These are phyloP conservation scores for Corbicula japonica DNA, from an alignment of 2,888 invertebrate genomes.

Conservation along the genomic window DNA sequence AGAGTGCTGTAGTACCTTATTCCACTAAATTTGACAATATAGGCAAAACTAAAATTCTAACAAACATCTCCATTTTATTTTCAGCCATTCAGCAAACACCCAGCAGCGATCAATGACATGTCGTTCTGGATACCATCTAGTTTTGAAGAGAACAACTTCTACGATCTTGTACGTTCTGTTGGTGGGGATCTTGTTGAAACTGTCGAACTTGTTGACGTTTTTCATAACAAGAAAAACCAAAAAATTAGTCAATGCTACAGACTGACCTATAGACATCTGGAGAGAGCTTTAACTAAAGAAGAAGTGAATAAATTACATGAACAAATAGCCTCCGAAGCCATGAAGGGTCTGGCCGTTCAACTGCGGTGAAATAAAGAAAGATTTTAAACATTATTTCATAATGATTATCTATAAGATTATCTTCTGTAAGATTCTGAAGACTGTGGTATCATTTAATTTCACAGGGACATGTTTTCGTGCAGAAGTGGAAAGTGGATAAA, in stretches of 20 bases:
- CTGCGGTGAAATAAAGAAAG: no score
- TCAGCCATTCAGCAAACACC: constrained; percentile 93
- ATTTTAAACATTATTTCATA: no score
- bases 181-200: constrained; percentile 98
- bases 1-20: no score
- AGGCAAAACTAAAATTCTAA: no score
- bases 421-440: no score
- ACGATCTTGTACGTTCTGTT: constrained; percentile 95
- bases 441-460: no score
- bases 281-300: constrained; percentile 93
- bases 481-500: no score
- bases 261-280: constrained; percentile 97
- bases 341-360: constrained; percentile 87
- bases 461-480: no score
- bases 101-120: constrained; percentile 95
- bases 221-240: constrained; percentile 93
- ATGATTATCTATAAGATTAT: no score
- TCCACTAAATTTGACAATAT: no score
- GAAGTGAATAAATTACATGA: constrained; percentile 96
- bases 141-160: constrained; percentile 88
- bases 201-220: constrained; percentile 94
- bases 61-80: constrained; percentile 70
- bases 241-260: constrained; percentile 95
- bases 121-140: constrained; percentile 97
- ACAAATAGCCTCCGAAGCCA: constrained; percentile 90